Percentiles rank a stretch among this genome's conserved stretches.
Evolutionary conservation across 2,797 vertebrate genomes (phyloP).

Genomic region (Phalanger gymnotis): DNA sequence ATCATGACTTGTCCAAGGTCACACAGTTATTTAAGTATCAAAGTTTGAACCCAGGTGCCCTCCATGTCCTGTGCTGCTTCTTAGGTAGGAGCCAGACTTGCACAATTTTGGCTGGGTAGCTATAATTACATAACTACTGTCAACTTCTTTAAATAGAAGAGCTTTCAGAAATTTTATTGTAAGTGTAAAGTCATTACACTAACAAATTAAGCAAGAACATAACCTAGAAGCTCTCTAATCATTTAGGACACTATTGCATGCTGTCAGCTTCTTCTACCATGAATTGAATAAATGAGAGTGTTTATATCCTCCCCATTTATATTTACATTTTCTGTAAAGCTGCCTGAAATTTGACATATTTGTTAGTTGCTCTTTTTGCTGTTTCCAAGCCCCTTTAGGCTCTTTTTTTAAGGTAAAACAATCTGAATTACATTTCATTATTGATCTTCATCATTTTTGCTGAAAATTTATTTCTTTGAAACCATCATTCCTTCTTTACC

Average conservation of each 20-base stretch:
- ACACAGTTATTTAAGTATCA: neutral
- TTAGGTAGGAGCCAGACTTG: neutral
- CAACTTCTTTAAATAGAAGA: neutral
- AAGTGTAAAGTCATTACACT: conserved; percentile 37
- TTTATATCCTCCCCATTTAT: neutral
- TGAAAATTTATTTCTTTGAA: neutral
- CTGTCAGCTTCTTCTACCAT: neutral
- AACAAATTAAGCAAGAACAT: conserved; percentile 57
- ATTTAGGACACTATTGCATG: conserved; percentile 38
- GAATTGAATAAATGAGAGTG: neutral
- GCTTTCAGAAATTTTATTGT: conserved; percentile 8
- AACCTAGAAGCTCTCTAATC: conserved; percentile 40
- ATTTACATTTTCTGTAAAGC: neutral
- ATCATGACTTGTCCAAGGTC: neutral
- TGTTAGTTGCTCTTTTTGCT: neutral
- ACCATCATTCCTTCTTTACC: neutral
- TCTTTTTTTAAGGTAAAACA: neutral
- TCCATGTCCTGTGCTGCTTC: neutral
- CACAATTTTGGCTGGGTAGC: conserved; percentile 4
- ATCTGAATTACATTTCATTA: neutral
- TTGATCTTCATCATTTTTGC: neutral
- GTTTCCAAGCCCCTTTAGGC: neutral
- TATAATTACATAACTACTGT: conserved; percentile 4
- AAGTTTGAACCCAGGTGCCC: neutral
- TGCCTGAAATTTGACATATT: neutral